Base-by-base conservation (phyloP, 2,888 invertebrate genomes). In the Pyrochroa serraticornis region DNA sequence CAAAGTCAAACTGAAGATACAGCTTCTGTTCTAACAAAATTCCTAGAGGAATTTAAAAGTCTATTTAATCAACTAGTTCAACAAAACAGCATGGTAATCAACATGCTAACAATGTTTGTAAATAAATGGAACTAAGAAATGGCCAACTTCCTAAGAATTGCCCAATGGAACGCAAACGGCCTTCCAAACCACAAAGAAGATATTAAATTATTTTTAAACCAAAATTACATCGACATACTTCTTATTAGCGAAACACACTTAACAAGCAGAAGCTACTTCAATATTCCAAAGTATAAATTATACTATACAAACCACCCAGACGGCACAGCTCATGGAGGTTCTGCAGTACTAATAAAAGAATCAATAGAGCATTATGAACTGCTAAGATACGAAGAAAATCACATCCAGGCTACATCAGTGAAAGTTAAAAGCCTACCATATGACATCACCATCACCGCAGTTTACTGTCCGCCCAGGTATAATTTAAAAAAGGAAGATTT, bases 81-180 rank as follows among this genome's bases (percentile, higher is more conserved):
- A 35, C 42, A 50, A n/a, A 50, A 50, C 14, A 50, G 33, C n/a
- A 50, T 42, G 35, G 35, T 50, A n/a, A n/a, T 22, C 22, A 22
- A 22, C 22, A 22, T 22, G 22, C 22, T 22, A 2, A 22, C 22
- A 2, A 22, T 5, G 5, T 5, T 22, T 3, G 5, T 22, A 2
- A 12, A 13, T 49, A 10, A 49, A 49, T 35, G 34, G 31, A 41
- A 12, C 35, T 32, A 41, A 31, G 3, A 14, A 48, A 31, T 33
- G 37, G 10, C n/a, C 9, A 50, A 42, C 3, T 42, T 13, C 22
- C 1, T 50, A 6, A 41, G 31, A 50, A 50, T 34, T 1, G 50
- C 50, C 5, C 14, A 32, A 42, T 50, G 50, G 42, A 50, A 42
- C 35, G 12, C 49, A 30, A 50, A 50, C 41, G 42, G 50, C 6